A percentile compares a stretch with the other conserved stretches of the same genome.
These are phyloP conservation scores for Andrena chrysosceles DNA, from an alignment of 2,888 invertebrate species.

Conservation along the genomic window DNA sequence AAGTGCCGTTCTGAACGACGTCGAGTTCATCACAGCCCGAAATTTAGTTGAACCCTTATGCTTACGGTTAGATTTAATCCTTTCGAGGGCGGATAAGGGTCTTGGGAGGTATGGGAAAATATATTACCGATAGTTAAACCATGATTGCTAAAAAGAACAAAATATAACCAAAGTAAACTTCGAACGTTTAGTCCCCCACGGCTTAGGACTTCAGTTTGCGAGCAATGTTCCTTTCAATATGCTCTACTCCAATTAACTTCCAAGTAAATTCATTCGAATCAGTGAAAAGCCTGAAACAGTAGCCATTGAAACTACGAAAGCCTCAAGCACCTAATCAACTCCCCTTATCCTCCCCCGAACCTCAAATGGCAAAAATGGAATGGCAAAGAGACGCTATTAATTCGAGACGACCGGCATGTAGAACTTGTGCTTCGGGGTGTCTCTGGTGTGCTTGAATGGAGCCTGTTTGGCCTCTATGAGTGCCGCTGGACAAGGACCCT, in stretches of 20 bases:
- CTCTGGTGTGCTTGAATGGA: slow-evolving; percentile 93
- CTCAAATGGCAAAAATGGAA: neutral
- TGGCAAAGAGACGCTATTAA: slow-evolving; percentile 57
- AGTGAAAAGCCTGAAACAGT: no score
- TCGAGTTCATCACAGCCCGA: slow-evolving; percentile 60
- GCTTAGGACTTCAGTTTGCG: no score
- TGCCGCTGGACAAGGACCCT: slow-evolving; percentile 92
- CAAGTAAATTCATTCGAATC: no score
- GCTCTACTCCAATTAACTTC: no score
- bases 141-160: neutral
- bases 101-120: no score
- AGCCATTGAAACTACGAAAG: no score
- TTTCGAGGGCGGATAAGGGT: neutral
- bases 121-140: neutral
- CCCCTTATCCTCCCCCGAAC: neutral
- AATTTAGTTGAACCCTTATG: slow-evolving; percentile 17
- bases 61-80: slow-evolving; percentile 6
- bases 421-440: slow-evolving; percentile 94
- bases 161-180: neutral
- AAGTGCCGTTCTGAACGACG: slow-evolving; percentile 41
- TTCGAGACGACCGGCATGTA: slow-evolving; percentile 89
- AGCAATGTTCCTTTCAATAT: no score
- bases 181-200: no score
- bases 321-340: neutral
- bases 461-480: slow-evolving; percentile 91